Base-by-base conservation (phyloP, 2,888 invertebrate genomes). In the Polyommatus icarus region DNA sequence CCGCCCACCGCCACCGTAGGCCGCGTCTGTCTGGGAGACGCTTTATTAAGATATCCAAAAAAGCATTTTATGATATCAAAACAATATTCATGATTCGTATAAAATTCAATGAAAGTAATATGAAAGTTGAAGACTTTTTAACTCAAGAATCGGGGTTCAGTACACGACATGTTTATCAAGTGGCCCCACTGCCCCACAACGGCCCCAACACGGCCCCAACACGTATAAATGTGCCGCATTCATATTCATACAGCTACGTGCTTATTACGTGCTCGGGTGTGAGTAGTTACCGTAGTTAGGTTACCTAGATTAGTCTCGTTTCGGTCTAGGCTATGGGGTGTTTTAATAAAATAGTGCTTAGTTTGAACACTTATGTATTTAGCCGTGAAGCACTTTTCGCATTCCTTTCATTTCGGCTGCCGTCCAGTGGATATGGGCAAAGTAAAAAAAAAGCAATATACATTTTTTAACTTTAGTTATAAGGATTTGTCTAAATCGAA, bases 201-300 rank as follows among this genome's bases (percentile, higher is more conserved):
- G 24, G 67, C 67, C 67, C 67, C 59, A 57, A 18, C 8, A 59
- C 40, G 8, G 61, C n/a, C 12, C n/a, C 8, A 59, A 24, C 61
- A 20, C 61, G 36, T 71, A 32, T 71, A 71, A 40, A 40, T 72
- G 24, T 40, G 36, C 72, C 36, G 40, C 72, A 72, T 40, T 72
- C 72, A 72, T 72, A 72, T 72, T 72, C 72, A 72, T 40, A 36
- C 61, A 20, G 61, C 24, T 61, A 61, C 61, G 61, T 61, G 61
- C 61, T 24, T 32, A 67, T 67, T 61, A 67, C 67, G 67, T 67
- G 67, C 29, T 32, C 6, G 29, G 29, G 15, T 24, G 61, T 15
- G 15, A 29, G 1, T 20, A 61, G 24, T 15, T 67, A 6, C 29
- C 29, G 67, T 29, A 29, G 67, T 67, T 67, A 67, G 29, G 67